phyloP scores from a whole-genome alignment of 53 echinoderm and acorn worm species.

The Luidia sarsii region DNA sequence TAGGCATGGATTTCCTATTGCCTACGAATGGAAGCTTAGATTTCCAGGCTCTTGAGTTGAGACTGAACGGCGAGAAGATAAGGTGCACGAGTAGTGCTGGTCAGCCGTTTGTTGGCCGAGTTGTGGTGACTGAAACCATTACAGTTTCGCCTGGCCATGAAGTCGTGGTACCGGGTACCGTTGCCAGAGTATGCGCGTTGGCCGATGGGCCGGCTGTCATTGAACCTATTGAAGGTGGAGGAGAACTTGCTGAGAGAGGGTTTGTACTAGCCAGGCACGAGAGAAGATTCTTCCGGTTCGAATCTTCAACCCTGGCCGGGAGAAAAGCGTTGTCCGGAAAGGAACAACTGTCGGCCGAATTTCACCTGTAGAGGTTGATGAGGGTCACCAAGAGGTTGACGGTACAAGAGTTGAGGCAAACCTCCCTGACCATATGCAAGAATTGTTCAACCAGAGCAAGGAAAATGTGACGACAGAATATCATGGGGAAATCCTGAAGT shows the following conservation, averaged over 20 bases:
- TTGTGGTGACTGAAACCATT: constrained; percentile 17
- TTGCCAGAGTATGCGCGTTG: neutral
- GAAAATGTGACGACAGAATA: neutral
- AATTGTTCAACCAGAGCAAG: neutral
- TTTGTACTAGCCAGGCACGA: neutral
- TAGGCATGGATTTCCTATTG: constrained; percentile 34
- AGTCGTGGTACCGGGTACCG: constrained; percentile 15
- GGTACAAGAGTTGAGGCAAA: neutral
- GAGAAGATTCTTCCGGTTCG: neutral
- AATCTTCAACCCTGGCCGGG: neutral
- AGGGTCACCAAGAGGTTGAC: no score
- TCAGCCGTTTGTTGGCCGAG: neutral
- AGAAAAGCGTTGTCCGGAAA: neutral
- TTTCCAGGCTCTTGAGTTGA: constrained; percentile 18
- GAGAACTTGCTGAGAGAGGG: neutral
- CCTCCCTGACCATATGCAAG: neutral
- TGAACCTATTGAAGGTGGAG: neutral
- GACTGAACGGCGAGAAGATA: constrained; percentile 11
- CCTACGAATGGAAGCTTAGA: neutral
- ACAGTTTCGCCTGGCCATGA: constrained; percentile 37
- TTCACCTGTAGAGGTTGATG: constrained; percentile 2
- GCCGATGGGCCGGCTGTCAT: neutral
- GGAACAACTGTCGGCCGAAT: neutral
- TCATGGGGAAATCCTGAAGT: neutral
- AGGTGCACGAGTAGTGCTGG: neutral